Conservation (phyloP, 2,888 invertebrate species). For the Scaptomyza tumidula region DNA sequence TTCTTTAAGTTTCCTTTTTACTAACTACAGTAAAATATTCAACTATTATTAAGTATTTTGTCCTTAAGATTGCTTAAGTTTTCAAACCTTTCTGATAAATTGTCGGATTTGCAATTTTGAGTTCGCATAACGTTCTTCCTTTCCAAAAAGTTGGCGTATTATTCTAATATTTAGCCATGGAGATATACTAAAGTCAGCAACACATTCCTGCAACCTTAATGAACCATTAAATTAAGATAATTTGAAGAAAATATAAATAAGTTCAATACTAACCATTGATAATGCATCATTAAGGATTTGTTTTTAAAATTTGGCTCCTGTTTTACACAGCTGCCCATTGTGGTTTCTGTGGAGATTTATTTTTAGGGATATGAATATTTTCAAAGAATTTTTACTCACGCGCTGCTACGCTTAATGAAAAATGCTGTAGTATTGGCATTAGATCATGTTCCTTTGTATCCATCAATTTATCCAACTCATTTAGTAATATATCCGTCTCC, state of each 20-base stretch:
- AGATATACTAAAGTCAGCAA: neutral
- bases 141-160: conserved; percentile 16
- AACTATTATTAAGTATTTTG: neutral
- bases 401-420: conserved; percentile 61
- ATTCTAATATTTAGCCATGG: conserved; percentile 11
- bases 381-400: conserved; percentile 55
- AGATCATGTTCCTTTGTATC: conserved; percentile 54
- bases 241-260: no score
- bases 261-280: conserved; percentile 2
- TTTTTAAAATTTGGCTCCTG: conserved; percentile 24
- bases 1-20: neutral
- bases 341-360: conserved; percentile 34
- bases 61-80: no score
- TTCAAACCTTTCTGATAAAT: conserved; percentile 15
- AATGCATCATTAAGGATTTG: conserved; percentile 9
- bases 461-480: conserved; percentile 45
- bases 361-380: neutral
- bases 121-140: conserved; percentile 5
- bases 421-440: conserved; percentile 37
- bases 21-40: neutral
- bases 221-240: neutral
- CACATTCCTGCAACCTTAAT: conserved; percentile 14
- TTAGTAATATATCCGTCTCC: conserved; percentile 55
- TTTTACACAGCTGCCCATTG: conserved; percentile 37
- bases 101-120: neutral